Base-by-base conservation (phyloP, 2,113 vertebrate genomes). In the Burhinus bistriatus region DNA sequence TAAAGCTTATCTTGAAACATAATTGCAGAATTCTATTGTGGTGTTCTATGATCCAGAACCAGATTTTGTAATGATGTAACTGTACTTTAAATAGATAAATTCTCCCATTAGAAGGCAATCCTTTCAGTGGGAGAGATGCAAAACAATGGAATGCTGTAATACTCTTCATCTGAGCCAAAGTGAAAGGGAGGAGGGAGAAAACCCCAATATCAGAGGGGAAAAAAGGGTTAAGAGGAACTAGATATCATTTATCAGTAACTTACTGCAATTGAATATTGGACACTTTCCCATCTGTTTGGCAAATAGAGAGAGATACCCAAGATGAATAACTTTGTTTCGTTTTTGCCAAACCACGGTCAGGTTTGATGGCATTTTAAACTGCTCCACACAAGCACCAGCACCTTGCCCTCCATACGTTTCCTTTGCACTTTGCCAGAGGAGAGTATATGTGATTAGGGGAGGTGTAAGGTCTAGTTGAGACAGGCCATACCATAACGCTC, bases 1-100 rank as follows among this genome's bases (percentile, higher is more conserved):
- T 83, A 83, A 91, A 91, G 68, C 18, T 88, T 95, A 90, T 91
- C 52, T 88, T 76, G 80, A 85, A 30, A 62, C 12, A 7, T 61
- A 34, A 83, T 80, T 94, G 64, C 45, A 86, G 36, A 77, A 89
- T 69, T 90, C 47, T 8, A 32, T 68, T 93, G 51, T 59, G 32
- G 27, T 85, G 47, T 42, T 92, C 58, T 57, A 1, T 93, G 76
- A 90, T 94, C 58, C 45, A 65, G 49, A 85, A 69, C 45, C 17
- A 59, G 86, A 78, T 81, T 90, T 80, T 62, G 32, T 81, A 62
- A 69, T 78, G 45, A 61, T 66, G 45, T n/a, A 84, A 73, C 57
- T 94, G 61, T 66, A 38, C 32, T 92, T 89, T 72, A 83, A 55
- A 58, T 32, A 19, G 23, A 34, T 45, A 69, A 12, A n/a, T 79